Conservation (phyloP, 2,888 invertebrate species). For the Drosophila cyrtoloma region DNA sequence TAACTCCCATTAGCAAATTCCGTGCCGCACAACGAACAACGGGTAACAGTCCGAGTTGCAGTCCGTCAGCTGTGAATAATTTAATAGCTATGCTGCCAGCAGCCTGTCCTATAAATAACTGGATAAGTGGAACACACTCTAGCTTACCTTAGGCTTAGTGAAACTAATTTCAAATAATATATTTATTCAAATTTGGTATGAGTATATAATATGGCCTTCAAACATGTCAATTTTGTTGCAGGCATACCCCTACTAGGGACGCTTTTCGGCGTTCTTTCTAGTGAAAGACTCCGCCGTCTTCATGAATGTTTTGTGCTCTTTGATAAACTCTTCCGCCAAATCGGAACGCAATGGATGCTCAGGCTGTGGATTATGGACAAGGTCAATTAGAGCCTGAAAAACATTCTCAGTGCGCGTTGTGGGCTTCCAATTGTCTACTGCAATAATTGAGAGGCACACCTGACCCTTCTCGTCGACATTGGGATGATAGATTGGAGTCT, state of each 20-base stretch:
- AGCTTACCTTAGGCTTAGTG: neutral
- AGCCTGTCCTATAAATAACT: constrained; percentile 20
- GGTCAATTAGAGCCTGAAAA: constrained; percentile 97
- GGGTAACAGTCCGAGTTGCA: neutral
- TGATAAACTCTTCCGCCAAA: constrained; percentile 97
- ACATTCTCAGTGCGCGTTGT: constrained; percentile 99
- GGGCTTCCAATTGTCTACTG: constrained; percentile 99
- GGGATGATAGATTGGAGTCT: constrained; percentile 99
- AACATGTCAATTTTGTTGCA: neutral
- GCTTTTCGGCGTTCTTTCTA: constrained; percentile 98
- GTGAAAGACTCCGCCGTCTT: constrained; percentile 99
- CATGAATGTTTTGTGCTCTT: constrained; percentile 98
- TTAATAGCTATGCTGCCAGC: neutral
- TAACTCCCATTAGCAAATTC: neutral
- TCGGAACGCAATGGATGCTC: constrained; percentile 99
- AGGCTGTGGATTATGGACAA: constrained; percentile 99
- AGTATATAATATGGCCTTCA: constrained; percentile 13
- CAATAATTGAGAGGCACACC: constrained; percentile 98
- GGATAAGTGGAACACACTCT: neutral
- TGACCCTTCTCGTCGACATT: constrained; percentile 99
- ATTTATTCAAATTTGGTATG: constrained; percentile 20
- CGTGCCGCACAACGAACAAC: neutral
- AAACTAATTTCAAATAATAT: neutral
- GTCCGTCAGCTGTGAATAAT: constrained; percentile 24
- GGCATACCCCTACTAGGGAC: constrained; percentile 89